Evolutionary conservation across 1,140 invertebrate genomes (phyloP), one percentile per base, ranked within the genome.

Genomic region (Dinoponera quadriceps): DNA sequence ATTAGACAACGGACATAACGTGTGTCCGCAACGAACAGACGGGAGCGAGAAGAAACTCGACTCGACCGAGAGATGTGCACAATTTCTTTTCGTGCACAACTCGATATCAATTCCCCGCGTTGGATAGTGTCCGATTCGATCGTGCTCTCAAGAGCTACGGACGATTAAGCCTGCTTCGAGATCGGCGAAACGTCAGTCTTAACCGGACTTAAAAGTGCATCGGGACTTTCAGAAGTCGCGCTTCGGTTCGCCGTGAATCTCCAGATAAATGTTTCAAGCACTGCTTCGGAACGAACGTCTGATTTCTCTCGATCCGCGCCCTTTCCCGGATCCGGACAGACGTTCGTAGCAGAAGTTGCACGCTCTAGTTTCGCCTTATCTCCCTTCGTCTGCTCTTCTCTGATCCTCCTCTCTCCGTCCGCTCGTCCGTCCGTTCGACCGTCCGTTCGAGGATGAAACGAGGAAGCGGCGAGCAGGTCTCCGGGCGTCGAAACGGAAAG

Each of bases 331-430:
- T 62, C 78, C 44, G 78, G 78, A 82, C 78, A 82, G 68, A 54
- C 72, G 72, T 83, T 78, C 84, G 49, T 51, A 54, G 51, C 74
- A 73, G 66, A 49, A 86, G 68, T 73, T 84, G 54, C 51, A 29
- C 65, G 85, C 72, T 86, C 80, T 72, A 87, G 71, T 86, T 86
- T 71, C 48, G 20, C n/a, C 78, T 82, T 82, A 82, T 82, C 78
- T 74, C 29, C 38, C 54, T 71, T 25, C 75, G 63, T 78, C 75
- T 80, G 57, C 33, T 80, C 33, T 80, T 80, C 11, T 80, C 75
- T 80, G 57, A 82, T 82, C 78, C 57, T 49, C 5, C 2, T 20
- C 57, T 4, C 27, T 54, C 69, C 27, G n/a, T 63, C 33, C 48
- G 27, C 25, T 33, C 18, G 13, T 29, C 60, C 16, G 27, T 82